Base-by-base conservation (phyloP, 1,140 invertebrate genomes). In the Glomeris maerens region DNA sequence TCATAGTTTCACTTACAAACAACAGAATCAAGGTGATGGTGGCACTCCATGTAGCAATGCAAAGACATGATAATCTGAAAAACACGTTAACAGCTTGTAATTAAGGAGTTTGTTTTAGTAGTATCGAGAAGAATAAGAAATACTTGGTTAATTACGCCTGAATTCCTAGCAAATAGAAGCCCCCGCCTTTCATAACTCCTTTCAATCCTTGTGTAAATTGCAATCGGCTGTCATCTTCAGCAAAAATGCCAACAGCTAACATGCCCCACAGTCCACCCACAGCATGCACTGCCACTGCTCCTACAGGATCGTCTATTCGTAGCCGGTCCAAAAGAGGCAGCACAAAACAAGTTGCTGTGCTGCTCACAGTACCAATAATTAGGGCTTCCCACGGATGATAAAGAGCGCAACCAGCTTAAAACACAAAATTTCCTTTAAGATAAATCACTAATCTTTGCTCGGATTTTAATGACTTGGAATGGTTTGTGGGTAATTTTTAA, bases 281-380 rank as follows among this genome's bases (percentile, higher is more conserved):
- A 13, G 71, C 86, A 63, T 94, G 89, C 2, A 93, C 88, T 3
- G 87, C 77, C 21, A 83, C 80, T 0, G 88, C 89, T 3, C 87
- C 87, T 1, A 94, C 89, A 0, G 90, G 90, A 69, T 95, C 90
- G 59, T 94, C 90, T 1, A 94, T 77, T 13, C 75, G 72, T 22
- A 88, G 57, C 57, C 64, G 73, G 60, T 92, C 84, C 38, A 93
- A 74, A 0, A 88, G 53, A 0, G 82, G 80, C 65, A 81, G 78
- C 0, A 73, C 68, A 0, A 75, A 46, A 40, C 84, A 81, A 1
- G 81, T 78, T 22, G 91, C 68, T 1, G 78, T 62, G 0, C 77
- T 82, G 0, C 89, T 89, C 7, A 93, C 70, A 21, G 76, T 69
- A 1, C 90, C 90, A 31, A 94, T 79, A 0, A 93, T 40, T 2